Evolutionary conservation across 2,797 vertebrate species (phyloP).

Genomic region (Clarias fuscus): DNA sequence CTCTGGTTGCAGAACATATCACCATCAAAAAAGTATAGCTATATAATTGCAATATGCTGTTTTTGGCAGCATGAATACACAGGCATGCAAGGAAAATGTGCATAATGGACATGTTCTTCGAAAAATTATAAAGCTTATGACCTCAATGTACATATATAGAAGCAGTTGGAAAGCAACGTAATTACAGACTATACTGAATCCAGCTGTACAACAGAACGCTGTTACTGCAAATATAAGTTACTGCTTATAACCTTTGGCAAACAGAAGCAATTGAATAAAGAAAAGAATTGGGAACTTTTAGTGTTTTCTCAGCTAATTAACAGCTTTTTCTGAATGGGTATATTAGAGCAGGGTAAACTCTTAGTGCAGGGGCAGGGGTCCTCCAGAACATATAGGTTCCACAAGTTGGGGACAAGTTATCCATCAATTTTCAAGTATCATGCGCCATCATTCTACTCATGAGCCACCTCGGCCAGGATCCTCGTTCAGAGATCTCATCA

Average conservation of each 20-base stretch:
- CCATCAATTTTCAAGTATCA: too few species aligned
- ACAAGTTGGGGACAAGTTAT: too few species aligned
- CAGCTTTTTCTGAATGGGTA: too few species aligned
- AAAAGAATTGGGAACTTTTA: too few species aligned
- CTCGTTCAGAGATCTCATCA: too few species aligned
- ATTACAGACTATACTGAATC: conserved; percentile 67
- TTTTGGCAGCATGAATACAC: not conserved
- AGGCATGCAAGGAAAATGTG: conserved; percentile 9
- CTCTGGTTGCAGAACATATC: not conserved
- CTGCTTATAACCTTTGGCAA: not conserved
- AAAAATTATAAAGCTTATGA: conserved; percentile 57
- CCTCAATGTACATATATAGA: conserved; percentile 67
- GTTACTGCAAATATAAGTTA: not conserved
- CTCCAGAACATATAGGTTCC: too few species aligned
- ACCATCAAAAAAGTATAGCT: not conserved
- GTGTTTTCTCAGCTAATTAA: too few species aligned
- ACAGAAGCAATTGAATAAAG: too few species aligned
- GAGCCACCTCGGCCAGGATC: too few species aligned
- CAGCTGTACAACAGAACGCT: conserved; percentile 48
- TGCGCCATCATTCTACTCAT: too few species aligned
- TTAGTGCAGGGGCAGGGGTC: too few species aligned
- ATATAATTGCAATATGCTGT: not conserved
- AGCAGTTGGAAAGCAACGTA: conserved; percentile 53
- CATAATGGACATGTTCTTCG: conserved; percentile 21
- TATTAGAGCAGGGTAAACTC: too few species aligned